Conservation (phyloP, 2,888 invertebrate species). For the Morpho helenor region DNA sequence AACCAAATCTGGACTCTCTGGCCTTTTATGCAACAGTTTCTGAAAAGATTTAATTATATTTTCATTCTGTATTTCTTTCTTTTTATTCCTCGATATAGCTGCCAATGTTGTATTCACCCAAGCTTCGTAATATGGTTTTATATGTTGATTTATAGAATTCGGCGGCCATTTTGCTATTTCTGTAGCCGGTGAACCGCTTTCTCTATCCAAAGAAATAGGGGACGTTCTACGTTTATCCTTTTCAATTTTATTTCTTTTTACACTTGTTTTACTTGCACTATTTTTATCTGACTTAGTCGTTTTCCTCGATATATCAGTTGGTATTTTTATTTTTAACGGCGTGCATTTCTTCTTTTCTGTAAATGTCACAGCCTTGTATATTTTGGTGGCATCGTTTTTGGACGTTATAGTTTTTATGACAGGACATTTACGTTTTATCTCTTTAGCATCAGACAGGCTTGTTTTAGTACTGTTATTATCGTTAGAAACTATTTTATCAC, state of each 20-base stretch:
- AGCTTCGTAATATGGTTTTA: conserved; percentile 61
- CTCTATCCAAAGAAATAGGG: conserved; percentile 15
- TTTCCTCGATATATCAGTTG: background rate
- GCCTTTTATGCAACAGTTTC: conserved; percentile 32
- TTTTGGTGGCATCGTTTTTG: conserved; percentile 32
- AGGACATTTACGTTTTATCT: conserved; percentile 24
- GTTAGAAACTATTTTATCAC: background rate
- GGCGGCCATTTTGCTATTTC: conserved; percentile 62
- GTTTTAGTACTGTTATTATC: background rate
- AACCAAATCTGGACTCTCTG: conserved; percentile 38
- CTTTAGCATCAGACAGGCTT: background rate
- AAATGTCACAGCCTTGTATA: conserved; percentile 53
- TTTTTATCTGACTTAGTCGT: conserved; percentile 1
- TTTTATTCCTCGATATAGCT: conserved; percentile 42
- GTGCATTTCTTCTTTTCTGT: conserved; percentile 36
- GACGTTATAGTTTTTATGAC: conserved; percentile 43
- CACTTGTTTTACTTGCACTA: conserved; percentile 2
- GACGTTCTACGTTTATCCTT: conserved; percentile 15
- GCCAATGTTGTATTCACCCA: conserved; percentile 59
- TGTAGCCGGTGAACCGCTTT: conserved; percentile 39
- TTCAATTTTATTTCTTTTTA: conserved; percentile 1
- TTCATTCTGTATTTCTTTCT: conserved; percentile 38
- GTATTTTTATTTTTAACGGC: conserved; percentile 27
- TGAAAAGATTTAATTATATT: conserved; percentile 35
- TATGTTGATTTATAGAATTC: conserved; percentile 39